These are phyloP conservation scores for Drosophila greeni DNA, from an alignment of 2,888 invertebrate species.

Conservation along the genomic window DNA sequence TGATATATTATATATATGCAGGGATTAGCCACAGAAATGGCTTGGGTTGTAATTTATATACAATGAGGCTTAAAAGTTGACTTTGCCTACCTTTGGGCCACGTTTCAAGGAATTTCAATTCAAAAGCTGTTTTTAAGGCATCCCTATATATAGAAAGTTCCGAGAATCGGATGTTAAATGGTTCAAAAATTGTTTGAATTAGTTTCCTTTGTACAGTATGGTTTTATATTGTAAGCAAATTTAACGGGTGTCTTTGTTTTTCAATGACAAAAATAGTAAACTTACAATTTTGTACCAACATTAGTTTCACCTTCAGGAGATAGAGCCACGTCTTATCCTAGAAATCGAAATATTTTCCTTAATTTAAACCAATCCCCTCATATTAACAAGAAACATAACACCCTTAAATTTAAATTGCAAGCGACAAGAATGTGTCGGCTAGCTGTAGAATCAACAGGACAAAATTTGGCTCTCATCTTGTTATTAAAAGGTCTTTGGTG, in stretches of 20 bases:
- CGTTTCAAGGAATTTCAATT: neutral
- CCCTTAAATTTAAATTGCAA: neutral
- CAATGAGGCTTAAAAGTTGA: neutral
- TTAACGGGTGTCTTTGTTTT: constrained; percentile 14
- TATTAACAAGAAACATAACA: neutral
- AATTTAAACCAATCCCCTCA: neutral
- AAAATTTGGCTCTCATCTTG: neutral
- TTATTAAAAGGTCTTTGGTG: neutral
- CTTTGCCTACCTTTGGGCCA: neutral
- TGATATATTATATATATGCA: neutral
- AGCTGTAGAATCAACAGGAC: neutral
- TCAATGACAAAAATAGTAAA: neutral
- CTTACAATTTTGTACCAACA: neutral
- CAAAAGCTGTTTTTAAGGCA: neutral
- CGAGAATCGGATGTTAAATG: constrained; percentile 12
- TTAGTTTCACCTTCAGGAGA: neutral
- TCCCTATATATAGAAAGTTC: neutral
- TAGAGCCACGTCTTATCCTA: too few species aligned
- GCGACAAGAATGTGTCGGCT: neutral
- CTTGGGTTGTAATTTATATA: neutral
- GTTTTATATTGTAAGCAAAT: constrained; percentile 6
- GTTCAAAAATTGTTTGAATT: constrained; percentile 14
- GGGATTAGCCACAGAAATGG: too few species aligned
- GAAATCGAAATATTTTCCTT: neutral
- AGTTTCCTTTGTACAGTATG: constrained; percentile 10